These are phyloP conservation scores for Zoroaster sp. DNA, from an alignment of 53 echinoderm and acorn worm species.

Conservation along the genomic window DNA sequence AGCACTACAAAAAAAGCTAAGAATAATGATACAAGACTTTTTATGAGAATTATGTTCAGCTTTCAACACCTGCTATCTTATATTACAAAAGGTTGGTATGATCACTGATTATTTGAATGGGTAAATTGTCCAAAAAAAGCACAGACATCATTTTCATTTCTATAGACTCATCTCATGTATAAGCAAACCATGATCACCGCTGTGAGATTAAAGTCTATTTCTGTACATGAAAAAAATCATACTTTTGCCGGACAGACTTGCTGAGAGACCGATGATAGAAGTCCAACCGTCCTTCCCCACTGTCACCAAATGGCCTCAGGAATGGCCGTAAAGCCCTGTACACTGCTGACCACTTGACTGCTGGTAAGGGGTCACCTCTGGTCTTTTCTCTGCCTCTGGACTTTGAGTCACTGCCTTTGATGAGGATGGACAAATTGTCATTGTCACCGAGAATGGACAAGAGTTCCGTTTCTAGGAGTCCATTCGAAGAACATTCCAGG, in stretches of 20 bases:
- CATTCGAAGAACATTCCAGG: conserved; percentile 78
- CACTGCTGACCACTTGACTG: conserved; percentile 85
- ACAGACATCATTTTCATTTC: too few relatives aligned
- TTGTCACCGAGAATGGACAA: conserved; percentile 81
- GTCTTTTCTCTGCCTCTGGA: conserved; percentile 27
- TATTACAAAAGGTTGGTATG: too few relatives aligned
- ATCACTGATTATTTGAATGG: too few relatives aligned
- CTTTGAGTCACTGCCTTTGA: not conserved
- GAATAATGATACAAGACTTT: too few relatives aligned
- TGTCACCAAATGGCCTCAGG: conserved; percentile 94
- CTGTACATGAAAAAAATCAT: too few relatives aligned
- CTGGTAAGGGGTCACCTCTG: conserved; percentile 64
- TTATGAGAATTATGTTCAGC: too few relatives aligned
- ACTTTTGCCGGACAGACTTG: conserved; percentile 75
- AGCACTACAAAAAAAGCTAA: too few relatives aligned
- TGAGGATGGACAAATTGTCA: conserved; percentile 58
- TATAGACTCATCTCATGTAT: too few relatives aligned
- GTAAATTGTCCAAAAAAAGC: too few relatives aligned
- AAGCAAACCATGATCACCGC: too few relatives aligned
- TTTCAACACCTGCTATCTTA: too few relatives aligned
- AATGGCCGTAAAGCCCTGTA: conserved; percentile 87
- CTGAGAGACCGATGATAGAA: conserved; percentile 86
- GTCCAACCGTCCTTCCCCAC: conserved; percentile 87
- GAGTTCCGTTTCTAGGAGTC: conserved; percentile 84
- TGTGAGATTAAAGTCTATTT: too few relatives aligned